Evolutionary conservation across 2,888 invertebrate species (phyloP), one percentile per base, ranked within the genome.

Genomic region (Euplexia lucipara): DNA sequence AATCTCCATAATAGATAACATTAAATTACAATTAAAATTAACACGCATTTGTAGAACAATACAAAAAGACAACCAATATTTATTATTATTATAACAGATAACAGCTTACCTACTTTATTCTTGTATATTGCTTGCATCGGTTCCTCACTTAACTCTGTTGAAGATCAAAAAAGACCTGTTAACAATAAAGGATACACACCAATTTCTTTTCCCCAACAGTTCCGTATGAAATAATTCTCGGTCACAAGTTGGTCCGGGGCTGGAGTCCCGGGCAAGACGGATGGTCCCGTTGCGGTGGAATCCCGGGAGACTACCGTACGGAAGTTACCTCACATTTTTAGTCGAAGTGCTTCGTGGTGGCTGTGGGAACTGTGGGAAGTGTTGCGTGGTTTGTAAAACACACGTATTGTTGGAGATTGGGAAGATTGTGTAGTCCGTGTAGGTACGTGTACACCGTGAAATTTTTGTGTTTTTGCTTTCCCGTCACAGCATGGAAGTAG

Each of bases 231-330:
- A 76, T 73, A 54, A 65, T 70, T 61, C 51, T 37, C 54, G 54
- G 47, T 60, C 78, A 48, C 75, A 63, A 75, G 59, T 75, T 63
- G 64, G 62, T 49, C 52, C 79, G 56, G 39, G 53, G 64, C 51
- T 56, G 63, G 53, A 60, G 73, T 68, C 69, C 70, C 70, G 64
- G 70, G 75, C 68, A 85, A 84, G 86, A 85, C 30, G 78, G 81
- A 85, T 86, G 61, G 83, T 66, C 83, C 76, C 85, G 47, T 18
- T 26, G 84, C 70, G 75, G 57, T 12, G 26, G 26, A 42, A 12
- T 80, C 81, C 77, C 71, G 7, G 9, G 84, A 69, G 83, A 71
- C 26, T 41, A 58, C 74, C 44, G 59, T 61, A 72, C 42, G 53
- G 62, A 73, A 70, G 69, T 71, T 70, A 45, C 37, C 63, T 60